Evolutionary conservation across 2,888 invertebrate genomes (phyloP).

Genomic region (Beris chalybata): DNA sequence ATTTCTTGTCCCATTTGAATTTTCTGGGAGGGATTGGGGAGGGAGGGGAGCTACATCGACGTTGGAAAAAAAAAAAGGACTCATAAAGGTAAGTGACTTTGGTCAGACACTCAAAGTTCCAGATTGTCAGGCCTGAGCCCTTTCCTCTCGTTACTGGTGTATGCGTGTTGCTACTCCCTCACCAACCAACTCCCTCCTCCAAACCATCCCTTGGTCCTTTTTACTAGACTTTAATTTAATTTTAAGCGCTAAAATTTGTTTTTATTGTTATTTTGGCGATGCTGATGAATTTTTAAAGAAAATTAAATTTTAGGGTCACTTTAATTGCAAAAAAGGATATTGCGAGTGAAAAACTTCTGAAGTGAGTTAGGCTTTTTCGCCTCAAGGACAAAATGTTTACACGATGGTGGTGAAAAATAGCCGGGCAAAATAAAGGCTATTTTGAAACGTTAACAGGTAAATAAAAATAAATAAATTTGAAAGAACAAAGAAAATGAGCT

Average conservation of each 20-base stretch:
- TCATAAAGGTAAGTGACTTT: constrained; percentile 26
- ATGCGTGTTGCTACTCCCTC: background rate
- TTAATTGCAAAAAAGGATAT: constrained; percentile 10
- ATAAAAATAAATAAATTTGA: background rate
- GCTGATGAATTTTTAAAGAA: constrained; percentile 19
- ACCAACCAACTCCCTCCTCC: background rate
- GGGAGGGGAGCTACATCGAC: constrained; percentile 1
- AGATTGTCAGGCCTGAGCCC: background rate
- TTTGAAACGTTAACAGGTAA: constrained; percentile 5
- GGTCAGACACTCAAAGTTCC: constrained; percentile 3
- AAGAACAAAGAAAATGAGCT: too few relatives aligned
- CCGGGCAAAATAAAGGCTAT: too few relatives aligned
- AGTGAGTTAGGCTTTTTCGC: constrained; percentile 9
- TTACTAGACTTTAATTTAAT: constrained; percentile 5
- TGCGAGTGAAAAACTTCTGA: constrained; percentile 6
- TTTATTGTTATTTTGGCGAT: background rate
- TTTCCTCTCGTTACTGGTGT: background rate
- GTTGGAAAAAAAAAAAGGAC: constrained; percentile 8
- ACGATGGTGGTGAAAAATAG: too few relatives aligned
- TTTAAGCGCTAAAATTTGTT: background rate
- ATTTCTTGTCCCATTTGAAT: background rate
- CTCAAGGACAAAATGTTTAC: background rate
- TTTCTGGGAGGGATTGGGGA: background rate
- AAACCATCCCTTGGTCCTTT: background rate
- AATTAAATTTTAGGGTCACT: constrained; percentile 29